Evolutionary conservation across 1,140 invertebrate genomes (phyloP).

Genomic region (Dendrolimus punctatus): DNA sequence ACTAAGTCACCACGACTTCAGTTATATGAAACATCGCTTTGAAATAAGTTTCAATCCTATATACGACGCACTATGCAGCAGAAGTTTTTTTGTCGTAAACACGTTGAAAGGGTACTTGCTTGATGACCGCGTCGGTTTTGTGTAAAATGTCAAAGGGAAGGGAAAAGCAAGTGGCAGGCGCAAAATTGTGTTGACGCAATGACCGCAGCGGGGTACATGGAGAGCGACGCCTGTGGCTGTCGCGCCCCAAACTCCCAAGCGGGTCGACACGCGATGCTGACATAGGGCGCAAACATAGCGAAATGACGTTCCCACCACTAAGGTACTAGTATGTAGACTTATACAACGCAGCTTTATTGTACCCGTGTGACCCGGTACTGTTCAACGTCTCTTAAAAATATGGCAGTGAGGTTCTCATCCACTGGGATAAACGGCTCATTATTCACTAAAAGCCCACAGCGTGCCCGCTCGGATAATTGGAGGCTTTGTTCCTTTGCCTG

Average conservation of each 20-base stretch:
- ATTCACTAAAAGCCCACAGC: conserved; percentile 69
- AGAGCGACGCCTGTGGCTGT: neutral
- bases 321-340: too few relatives aligned
- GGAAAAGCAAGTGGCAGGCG: conserved; percentile 28
- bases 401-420: conserved; percentile 55
- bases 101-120: conserved; percentile 36
- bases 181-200: conserved; percentile 53
- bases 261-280: conserved; percentile 6
- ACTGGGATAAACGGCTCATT: conserved; percentile 62
- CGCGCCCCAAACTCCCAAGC: neutral
- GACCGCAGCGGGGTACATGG: conserved; percentile 24
- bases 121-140: conserved; percentile 44
- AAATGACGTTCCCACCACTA: too few relatives aligned
- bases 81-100: conserved; percentile 9
- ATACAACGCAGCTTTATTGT: neutral
- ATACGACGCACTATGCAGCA: conserved; percentile 5
- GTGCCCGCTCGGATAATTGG: conserved; percentile 62
- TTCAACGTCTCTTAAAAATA: conserved; percentile 45
- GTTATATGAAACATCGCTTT: too few relatives aligned
- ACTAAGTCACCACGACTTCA: too few relatives aligned
- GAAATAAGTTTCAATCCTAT: neutral
- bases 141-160: conserved; percentile 54
- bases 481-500: conserved; percentile 60
- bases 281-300: neutral
- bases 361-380: conserved; percentile 37